Evolutionary conservation across 2,888 invertebrate species (phyloP).

Genomic region (Campopleginae sp.): DNA sequence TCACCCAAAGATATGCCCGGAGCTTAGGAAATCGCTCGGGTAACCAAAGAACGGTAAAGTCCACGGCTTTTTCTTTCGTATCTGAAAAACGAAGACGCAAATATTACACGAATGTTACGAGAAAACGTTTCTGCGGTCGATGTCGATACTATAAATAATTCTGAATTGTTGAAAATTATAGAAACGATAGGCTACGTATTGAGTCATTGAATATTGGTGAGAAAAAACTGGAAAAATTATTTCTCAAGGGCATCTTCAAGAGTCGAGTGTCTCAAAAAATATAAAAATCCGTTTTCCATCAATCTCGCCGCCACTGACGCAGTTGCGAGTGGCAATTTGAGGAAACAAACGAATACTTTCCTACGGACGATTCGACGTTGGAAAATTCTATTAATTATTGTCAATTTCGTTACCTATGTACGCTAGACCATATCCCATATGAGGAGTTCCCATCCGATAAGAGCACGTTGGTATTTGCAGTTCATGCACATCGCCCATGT

Average conservation of each 20-base stretch:
- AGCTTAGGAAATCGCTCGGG: conserved; percentile 89
- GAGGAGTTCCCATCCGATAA: conserved; percentile 96
- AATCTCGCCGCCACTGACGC: not conserved
- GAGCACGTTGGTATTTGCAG: conserved; percentile 97
- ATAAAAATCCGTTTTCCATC: no score
- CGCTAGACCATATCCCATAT: conserved; percentile 95
- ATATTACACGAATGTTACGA: not conserved
- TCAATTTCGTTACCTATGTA: conserved; percentile 88
- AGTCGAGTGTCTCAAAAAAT: no score
- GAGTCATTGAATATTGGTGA: not conserved
- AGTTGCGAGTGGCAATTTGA: not conserved
- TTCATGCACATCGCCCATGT: conserved; percentile 87
- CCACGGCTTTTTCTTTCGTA: conserved; percentile 85
- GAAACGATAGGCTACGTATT: not conserved
- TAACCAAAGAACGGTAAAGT: conserved; percentile 92
- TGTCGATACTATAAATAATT: not conserved
- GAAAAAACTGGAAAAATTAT: not conserved
- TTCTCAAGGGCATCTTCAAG: no score
- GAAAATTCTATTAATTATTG: not conserved
- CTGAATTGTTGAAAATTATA: not conserved
- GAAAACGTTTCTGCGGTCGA: not conserved
- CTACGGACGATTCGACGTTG: not conserved
- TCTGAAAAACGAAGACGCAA: conserved; percentile 85
- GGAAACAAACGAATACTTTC: not conserved
- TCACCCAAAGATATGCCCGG: conserved; percentile 85